A percentile compares a stretch with the other conserved stretches of the same genome.
Evolutionary conservation across 2,888 invertebrate species (phyloP).

Genomic region (Apotomis turbidana): DNA sequence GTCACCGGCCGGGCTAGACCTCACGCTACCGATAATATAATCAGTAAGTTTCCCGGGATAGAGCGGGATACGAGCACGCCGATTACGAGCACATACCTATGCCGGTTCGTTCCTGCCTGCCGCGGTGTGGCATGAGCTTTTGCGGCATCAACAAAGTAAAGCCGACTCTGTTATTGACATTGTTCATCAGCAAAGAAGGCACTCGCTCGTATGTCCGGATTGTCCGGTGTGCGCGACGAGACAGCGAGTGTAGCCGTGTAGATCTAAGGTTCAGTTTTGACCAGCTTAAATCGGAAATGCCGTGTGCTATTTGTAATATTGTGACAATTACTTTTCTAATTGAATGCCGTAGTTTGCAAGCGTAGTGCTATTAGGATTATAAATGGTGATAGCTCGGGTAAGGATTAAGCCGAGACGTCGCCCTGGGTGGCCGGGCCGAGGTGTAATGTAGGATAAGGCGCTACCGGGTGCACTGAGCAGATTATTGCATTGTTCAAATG

Average conservation of each 20-base stretch:
- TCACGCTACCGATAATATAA: background rate
- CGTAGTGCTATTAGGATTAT: slow-evolving; percentile 1
- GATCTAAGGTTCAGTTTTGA: slow-evolving; percentile 4
- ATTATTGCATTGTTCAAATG: slow-evolving; percentile 22
- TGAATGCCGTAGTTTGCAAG: slow-evolving; percentile 23
- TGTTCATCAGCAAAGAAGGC: background rate
- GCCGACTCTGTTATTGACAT: background rate
- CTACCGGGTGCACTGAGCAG: slow-evolving; percentile 26
- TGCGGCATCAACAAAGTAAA: slow-evolving; percentile 6
- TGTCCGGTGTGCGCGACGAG: background rate
- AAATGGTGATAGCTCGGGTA: background rate
- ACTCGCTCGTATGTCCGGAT: slow-evolving; percentile 32
- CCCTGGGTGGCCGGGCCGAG: slow-evolving; percentile 25
- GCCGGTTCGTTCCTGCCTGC: too few relatives aligned
- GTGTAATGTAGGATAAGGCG: background rate
- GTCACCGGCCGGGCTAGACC: slow-evolving; percentile 23
- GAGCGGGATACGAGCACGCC: too few relatives aligned
- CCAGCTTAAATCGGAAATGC: background rate
- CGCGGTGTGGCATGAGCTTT: background rate
- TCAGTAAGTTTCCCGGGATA: too few relatives aligned
- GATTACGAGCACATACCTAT: too few relatives aligned
- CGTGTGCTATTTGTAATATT: slow-evolving; percentile 27
- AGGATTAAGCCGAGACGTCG: slow-evolving; percentile 13
- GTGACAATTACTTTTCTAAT: slow-evolving; percentile 29
- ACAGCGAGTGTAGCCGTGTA: background rate